phyloP scores from a whole-genome alignment of 2,888 invertebrate species.

The Oasisia sp. region DNA sequence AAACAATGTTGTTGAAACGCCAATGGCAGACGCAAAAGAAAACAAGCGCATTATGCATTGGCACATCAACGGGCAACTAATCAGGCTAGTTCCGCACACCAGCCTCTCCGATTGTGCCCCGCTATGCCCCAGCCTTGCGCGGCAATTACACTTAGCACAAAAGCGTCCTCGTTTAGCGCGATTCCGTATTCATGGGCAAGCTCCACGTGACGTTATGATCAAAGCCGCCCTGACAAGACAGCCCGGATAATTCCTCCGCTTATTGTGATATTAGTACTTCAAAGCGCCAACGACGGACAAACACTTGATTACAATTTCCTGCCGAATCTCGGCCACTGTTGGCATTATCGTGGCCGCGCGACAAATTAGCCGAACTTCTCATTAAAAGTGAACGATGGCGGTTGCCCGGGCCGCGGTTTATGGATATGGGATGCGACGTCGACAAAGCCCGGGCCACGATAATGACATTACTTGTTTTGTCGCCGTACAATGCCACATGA shows the following conservation, averaged over 20 bases:
- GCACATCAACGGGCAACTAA: conserved; percentile 12
- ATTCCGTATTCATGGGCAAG: conserved; percentile 3
- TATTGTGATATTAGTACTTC: conserved; percentile 17
- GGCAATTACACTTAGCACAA: conserved; percentile 10
- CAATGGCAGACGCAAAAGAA: neutral
- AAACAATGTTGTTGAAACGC: neutral
- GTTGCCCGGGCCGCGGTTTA: neutral
- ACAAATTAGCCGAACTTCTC: neutral
- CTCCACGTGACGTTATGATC: neutral
- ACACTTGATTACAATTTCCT: conserved; percentile 6
- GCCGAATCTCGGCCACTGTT: conserved; percentile 5
- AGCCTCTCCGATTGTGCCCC: neutral
- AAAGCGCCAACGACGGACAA: neutral
- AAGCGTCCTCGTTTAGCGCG: neutral
- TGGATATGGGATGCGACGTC: neutral
- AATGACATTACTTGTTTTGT: conserved; percentile 12
- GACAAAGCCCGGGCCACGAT: neutral
- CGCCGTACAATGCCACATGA: neutral
- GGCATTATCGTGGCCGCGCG: neutral
- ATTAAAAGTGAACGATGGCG: conserved; percentile 11
- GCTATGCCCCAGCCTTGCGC: neutral
- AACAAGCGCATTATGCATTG: neutral
- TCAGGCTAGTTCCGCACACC: neutral
- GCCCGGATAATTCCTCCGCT: neutral
- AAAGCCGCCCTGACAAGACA: neutral